Base-by-base conservation (phyloP, 2,113 vertebrate genomes). In the Rhinolophus ferrumequinum region DNA sequence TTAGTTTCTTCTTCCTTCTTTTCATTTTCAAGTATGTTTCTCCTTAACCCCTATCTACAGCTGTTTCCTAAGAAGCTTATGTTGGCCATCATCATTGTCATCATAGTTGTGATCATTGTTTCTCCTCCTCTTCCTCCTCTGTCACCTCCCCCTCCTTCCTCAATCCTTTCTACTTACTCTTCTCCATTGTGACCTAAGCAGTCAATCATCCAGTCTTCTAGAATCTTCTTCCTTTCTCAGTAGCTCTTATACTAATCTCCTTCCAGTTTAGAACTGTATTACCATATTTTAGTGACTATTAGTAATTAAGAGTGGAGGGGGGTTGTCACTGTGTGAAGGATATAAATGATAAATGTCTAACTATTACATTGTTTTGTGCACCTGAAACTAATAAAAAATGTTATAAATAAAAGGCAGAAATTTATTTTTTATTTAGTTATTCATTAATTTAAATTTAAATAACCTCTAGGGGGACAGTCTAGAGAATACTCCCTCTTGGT, bases 261-360 rank as follows among this genome's bases (percentile, higher is more conserved):
- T 80, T 87, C 41, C 28, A 76, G 26, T 69, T 94, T 30, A 76
- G 11, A 33, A 8, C 21, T 5, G 69, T 60, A 54, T 75, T 90
- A 80, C 3, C 47, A 66, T 90, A 90, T 87, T 96, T 90, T 86
- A 87, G 33, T 81, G 66, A 75, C n/a, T 93, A 52, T 83, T 47
- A 58, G 90, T 54, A 97, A 92, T 96, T 83, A 84, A 90, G 4
- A 47, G 38, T 87, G 41, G 41, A 44, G 41, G 41, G 41, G 41
- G 41, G 1, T 18, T 93, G 2, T 72, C 33, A 83, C 8, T 24
- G 41, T 44, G 41, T 44, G 41, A 6, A 6, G 41, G 41, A 44
- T 44, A 44, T 44, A 44, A 41, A 44, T 44, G 41, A 44, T 44
- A 44, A 44, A 44, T 44, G 41, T 44, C 41, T 44, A 44, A 44